These are phyloP conservation scores for Corella eumyota DNA, from an alignment of 23 tunicate genomes.

Conservation along the genomic window DNA sequence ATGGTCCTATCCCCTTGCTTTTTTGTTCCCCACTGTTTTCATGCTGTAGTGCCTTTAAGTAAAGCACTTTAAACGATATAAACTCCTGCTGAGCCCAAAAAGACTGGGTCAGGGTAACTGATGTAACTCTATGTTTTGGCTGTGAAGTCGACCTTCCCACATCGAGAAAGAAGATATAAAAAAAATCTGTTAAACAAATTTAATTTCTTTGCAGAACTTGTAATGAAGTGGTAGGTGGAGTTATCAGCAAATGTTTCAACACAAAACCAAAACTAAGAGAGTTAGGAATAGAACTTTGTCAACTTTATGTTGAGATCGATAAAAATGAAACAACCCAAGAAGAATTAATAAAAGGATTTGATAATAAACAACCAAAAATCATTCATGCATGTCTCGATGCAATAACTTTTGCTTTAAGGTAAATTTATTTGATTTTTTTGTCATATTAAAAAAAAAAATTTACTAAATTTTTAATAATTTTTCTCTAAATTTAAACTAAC, in stretches of 20 bases:
- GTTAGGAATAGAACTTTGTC: conserved; percentile 64
- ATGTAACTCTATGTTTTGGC: too few relatives aligned
- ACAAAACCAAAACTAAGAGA: conserved; percentile 81
- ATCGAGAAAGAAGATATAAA: too few relatives aligned
- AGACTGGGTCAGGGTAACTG: too few relatives aligned
- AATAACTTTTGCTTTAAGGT: conserved; percentile 42
- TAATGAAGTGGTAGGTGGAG: conserved; percentile 65
- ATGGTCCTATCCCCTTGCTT: too few relatives aligned
- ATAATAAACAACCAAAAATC: conserved; percentile 92
- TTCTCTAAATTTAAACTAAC: too few relatives aligned
- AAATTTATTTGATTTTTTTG: conserved; percentile 6
- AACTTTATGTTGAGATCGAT: conserved; percentile 87
- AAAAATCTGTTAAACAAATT: too few relatives aligned
- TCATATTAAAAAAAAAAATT: neutral
- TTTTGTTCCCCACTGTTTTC: too few relatives aligned
- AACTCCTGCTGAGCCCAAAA: too few relatives aligned
- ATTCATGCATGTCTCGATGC: conserved; percentile 71
- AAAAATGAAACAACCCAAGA: conserved; percentile 59
- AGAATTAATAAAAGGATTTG: conserved; percentile 74
- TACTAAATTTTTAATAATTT: too few relatives aligned
- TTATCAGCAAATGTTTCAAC: conserved; percentile 86
- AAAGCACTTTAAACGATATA: too few relatives aligned
- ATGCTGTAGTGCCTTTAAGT: too few relatives aligned
- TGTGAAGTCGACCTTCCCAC: too few relatives aligned
- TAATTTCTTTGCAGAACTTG: conserved; percentile 39